Evolutionary conservation across 2,888 invertebrate species (phyloP).

Genomic region (Loripinus fragilis): DNA sequence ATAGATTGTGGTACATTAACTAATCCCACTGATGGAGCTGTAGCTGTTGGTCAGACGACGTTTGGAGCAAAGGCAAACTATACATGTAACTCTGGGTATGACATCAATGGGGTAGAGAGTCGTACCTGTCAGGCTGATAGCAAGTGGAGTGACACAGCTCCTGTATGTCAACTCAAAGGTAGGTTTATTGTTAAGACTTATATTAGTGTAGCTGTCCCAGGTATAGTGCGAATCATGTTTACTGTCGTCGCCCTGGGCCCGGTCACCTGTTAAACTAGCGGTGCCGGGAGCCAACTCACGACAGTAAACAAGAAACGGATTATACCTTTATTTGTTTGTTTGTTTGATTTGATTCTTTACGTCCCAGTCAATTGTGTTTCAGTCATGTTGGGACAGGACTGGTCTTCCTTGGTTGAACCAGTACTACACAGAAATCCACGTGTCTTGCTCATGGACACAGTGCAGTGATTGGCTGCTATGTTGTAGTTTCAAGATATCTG

Average conservation of each 20-base stretch:
- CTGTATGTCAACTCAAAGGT: slow-evolving; percentile 33
- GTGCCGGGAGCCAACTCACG: too few species aligned
- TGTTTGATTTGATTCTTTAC: too few species aligned
- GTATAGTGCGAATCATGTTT: background rate
- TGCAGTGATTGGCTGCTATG: too few species aligned
- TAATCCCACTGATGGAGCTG: slow-evolving; percentile 38
- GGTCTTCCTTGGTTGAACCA: too few species aligned
- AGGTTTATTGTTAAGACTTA: background rate
- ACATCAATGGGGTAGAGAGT: slow-evolving; percentile 37
- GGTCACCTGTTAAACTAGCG: too few species aligned
- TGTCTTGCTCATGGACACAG: too few species aligned
- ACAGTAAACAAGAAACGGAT: too few species aligned
- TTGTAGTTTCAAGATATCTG: too few species aligned
- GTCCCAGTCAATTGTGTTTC: too few species aligned
- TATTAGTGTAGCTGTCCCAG: background rate
- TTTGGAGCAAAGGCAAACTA: slow-evolving; percentile 42
- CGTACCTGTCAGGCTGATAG: slow-evolving; percentile 36
- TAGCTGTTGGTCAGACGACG: slow-evolving; percentile 32
- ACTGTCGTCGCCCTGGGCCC: background rate
- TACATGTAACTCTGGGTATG: slow-evolving; percentile 43
- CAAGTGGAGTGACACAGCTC: slow-evolving; percentile 37
- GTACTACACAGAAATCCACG: too few species aligned
- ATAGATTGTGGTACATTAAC: slow-evolving; percentile 42
- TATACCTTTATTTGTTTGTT: too few species aligned
- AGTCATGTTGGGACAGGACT: too few species aligned